Evolutionary conservation across 2,113 vertebrate species (phyloP).

Genomic region (Aldabrachelys gigantea): DNA sequence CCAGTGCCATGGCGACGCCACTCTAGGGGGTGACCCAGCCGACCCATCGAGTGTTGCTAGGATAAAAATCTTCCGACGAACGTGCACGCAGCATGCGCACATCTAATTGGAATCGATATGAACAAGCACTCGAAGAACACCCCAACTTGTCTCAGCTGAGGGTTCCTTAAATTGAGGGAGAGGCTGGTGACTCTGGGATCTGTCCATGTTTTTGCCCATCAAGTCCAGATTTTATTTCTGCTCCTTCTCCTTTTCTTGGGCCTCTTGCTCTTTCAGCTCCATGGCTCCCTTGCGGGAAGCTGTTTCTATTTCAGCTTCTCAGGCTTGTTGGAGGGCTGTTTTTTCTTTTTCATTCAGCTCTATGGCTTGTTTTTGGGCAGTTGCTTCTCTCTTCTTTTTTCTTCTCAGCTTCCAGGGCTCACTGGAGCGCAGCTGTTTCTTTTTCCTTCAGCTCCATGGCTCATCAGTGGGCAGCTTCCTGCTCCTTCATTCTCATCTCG

Average conservation of each 20-base stretch:
- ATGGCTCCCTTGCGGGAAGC: background rate
- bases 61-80: too few species aligned
- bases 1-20: too few species aligned
- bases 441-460: background rate
- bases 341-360: background rate
- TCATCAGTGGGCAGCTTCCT: background rate
- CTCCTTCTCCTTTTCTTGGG: background rate
- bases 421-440: background rate
- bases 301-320: background rate
- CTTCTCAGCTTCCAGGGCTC: background rate
- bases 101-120: too few species aligned
- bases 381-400: background rate
- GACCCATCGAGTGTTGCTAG: too few species aligned
- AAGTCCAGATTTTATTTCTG: background rate
- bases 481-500: background rate
- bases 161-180: background rate
- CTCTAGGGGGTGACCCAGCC: too few species aligned
- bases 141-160: background rate
- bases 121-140: too few species aligned
- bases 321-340: background rate
- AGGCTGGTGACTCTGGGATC: background rate
- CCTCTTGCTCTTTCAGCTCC: background rate
- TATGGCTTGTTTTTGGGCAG: background rate
- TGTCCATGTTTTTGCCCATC: background rate
- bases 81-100: too few species aligned